These are phyloP conservation scores for Dermolepida albohirtum DNA, from an alignment of 2,888 invertebrate species.

Conservation along the genomic window DNA sequence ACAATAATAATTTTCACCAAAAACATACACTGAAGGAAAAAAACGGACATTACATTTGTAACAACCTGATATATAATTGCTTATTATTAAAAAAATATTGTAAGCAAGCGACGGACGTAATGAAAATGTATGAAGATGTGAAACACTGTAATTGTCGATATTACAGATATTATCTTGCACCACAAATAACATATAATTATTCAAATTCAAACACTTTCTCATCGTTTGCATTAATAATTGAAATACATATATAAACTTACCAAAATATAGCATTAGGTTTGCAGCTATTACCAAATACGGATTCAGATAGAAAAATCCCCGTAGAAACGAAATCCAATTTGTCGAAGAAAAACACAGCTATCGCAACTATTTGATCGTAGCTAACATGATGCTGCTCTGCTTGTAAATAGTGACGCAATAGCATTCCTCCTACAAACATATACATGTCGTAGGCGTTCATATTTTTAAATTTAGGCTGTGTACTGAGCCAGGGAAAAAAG, in stretches of 20 bases:
- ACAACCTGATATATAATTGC: no score
- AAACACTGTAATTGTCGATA: no score
- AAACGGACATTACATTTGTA: no score
- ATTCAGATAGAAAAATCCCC: conserved; percentile 52
- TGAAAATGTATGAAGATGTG: no score
- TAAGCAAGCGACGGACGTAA: no score
- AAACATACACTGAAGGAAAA: no score
- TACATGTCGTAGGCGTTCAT: conserved; percentile 45
- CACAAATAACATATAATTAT: no score
- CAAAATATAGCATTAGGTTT: conserved; percentile 51
- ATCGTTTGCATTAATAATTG: no score
- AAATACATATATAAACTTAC: conserved; percentile 49
- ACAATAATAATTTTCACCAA: no score
- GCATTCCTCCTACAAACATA: conserved; percentile 51
- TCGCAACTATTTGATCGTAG: conserved; percentile 47
- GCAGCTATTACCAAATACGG: conserved; percentile 52
- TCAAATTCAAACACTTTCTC: no score
- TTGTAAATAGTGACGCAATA: conserved; percentile 53
- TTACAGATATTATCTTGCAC: no score
- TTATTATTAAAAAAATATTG: no score
- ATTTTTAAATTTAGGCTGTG: conserved; percentile 30
- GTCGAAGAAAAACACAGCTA: conserved; percentile 45
- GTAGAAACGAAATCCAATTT: conserved; percentile 48
- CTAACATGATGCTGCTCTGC: conserved; percentile 50
- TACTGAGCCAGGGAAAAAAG: conserved; percentile 47